These are phyloP conservation scores for Acropora tenuis DNA, from an alignment of 64 coral and sea anemone species.

Conservation along the genomic window DNA sequence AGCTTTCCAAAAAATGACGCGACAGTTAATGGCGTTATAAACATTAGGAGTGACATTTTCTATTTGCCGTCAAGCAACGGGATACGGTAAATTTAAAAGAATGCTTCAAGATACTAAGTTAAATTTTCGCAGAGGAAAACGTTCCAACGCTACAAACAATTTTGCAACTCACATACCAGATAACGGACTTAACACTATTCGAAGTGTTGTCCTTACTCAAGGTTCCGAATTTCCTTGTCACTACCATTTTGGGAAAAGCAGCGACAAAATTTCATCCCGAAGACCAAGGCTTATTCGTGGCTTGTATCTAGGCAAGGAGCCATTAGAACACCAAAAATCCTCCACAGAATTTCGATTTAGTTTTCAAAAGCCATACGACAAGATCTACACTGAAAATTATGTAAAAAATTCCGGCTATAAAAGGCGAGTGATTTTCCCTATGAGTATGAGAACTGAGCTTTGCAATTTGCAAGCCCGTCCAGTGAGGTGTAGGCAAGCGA, in stretches of 20 bases:
- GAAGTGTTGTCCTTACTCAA: background rate
- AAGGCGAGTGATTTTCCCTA: background rate
- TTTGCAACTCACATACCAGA: background rate
- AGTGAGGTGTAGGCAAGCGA: background rate
- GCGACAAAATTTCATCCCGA: background rate
- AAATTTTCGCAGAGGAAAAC: background rate
- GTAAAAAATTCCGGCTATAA: background rate
- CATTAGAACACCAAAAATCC: background rate
- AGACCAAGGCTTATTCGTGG: slow-evolving; percentile 30
- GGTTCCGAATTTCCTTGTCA: background rate
- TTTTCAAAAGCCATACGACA: background rate
- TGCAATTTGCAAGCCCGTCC: slow-evolving; percentile 29
- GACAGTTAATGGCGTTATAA: background rate
- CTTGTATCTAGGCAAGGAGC: slow-evolving; percentile 33
- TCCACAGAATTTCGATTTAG: slow-evolving; percentile 19
- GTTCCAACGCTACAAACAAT: background rate
- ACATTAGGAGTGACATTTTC: background rate
- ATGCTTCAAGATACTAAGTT: slow-evolving; percentile 6
- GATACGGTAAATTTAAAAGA: background rate
- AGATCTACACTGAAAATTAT: background rate
- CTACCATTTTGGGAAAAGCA: background rate
- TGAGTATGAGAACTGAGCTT: background rate
- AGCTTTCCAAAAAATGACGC: background rate
- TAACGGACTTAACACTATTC: background rate
- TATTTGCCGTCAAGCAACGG: background rate